These are phyloP conservation scores for Choristoneura rosaceana DNA, from an alignment of 2,888 invertebrate species.

Conservation along the genomic window DNA sequence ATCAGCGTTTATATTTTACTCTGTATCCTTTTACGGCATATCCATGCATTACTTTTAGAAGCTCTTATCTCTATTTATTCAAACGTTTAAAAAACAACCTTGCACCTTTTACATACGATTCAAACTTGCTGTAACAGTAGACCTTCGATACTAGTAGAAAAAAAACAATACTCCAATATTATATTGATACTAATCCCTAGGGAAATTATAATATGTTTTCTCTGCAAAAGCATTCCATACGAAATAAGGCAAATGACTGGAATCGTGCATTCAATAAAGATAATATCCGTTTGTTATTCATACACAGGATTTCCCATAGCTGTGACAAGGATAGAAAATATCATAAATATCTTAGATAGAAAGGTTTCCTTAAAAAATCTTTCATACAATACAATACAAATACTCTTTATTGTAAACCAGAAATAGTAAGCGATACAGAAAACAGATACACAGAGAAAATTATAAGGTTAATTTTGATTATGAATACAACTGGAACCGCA, in stretches of 20 bases:
- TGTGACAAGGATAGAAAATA: no score
- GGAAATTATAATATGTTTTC: slow-evolving; percentile 15
- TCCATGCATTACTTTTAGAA: neutral
- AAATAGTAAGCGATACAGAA: no score
- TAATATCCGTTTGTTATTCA: neutral
- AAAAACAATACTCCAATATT: neutral
- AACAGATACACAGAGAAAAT: no score
- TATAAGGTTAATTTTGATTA: no score
- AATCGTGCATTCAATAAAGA: neutral
- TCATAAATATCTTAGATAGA: no score
- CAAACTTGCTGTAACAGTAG: neutral
- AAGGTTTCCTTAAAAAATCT: no score
- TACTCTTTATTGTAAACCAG: no score
- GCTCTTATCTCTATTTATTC: neutral
- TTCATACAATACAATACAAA: no score
- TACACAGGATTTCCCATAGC: no score
- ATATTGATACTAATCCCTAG: slow-evolving; percentile 4
- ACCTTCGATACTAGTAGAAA: neutral
- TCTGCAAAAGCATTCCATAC: slow-evolving; percentile 8
- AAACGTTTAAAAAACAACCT: neutral
- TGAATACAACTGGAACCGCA: no score
- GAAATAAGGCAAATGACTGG: slow-evolving; percentile 6
- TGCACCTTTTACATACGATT: neutral
- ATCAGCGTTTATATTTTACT: slow-evolving; percentile 9
- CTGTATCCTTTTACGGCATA: neutral